Conservation (phyloP, 92 coral and sea anemone species). For the Blastomussa wellsi region DNA sequence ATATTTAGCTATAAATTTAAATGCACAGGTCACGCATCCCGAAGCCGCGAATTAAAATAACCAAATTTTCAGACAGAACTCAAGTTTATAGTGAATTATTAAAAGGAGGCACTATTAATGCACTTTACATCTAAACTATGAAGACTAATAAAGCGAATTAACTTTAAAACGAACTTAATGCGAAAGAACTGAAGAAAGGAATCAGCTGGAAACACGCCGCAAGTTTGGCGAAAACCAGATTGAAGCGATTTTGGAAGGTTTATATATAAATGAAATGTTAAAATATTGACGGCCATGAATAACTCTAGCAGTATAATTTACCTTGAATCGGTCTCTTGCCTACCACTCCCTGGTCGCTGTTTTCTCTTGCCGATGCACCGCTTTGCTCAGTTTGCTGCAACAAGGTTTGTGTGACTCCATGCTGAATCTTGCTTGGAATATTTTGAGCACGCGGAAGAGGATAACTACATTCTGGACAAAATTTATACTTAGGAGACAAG, state of each 20-base stretch:
- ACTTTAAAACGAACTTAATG: background rate
- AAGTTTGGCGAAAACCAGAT: background rate
- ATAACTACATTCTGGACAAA: slow-evolving; percentile 12
- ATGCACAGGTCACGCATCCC: background rate
- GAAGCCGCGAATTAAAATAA: background rate
- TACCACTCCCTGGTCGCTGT: background rate
- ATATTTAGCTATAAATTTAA: background rate
- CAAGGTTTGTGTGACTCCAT: background rate
- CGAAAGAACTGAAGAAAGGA: background rate
- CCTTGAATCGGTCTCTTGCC: background rate
- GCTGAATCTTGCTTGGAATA: background rate
- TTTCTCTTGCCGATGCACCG: background rate
- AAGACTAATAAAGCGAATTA: background rate
- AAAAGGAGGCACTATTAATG: too few species aligned
- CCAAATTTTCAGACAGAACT: background rate
- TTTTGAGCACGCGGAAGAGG: slow-evolving; percentile 3
- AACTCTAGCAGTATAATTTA: background rate
- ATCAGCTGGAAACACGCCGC: background rate
- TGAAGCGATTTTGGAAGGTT: background rate
- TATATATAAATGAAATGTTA: background rate
- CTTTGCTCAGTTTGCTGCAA: slow-evolving; percentile 1
- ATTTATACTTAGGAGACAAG: background rate
- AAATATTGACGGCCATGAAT: background rate
- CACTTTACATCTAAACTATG: background rate
- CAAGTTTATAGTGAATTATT: too few species aligned